Evolutionary conservation across 37 sponge, comb jelly and placozoan species (phyloP).

Genomic region (Aplysina aerophoba): DNA sequence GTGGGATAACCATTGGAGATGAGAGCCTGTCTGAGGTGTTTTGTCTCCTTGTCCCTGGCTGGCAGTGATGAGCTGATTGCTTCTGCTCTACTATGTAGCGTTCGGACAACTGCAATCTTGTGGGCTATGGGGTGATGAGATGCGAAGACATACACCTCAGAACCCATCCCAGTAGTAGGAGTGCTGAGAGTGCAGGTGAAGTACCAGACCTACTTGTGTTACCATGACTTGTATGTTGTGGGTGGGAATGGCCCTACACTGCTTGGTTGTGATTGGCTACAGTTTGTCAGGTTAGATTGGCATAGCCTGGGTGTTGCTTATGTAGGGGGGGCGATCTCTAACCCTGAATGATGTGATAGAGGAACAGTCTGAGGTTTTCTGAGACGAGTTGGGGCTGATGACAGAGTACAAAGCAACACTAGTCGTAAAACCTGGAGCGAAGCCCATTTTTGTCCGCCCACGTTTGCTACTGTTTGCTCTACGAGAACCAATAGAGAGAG

Average conservation of each 20-base stretch:
- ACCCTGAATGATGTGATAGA: background rate
- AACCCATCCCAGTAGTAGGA: too few species aligned
- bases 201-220: too few species aligned
- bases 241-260: conserved; percentile 10
- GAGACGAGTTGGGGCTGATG: conserved; percentile 7
- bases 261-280: conserved; percentile 1
- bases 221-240: background rate
- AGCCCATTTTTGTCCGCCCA: background rate
- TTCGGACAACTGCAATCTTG: too few species aligned
- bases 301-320: background rate
- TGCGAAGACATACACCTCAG: too few species aligned
- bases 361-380: background rate
- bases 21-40: too few species aligned
- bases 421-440: background rate
- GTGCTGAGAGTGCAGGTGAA: too few species aligned
- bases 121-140: too few species aligned
- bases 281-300: background rate
- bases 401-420: background rate
- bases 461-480: background rate
- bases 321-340: too few species aligned
- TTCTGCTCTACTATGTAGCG: too few species aligned
- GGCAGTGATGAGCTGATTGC: too few species aligned
- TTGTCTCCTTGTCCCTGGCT: too few species aligned
- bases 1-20: too few species aligned
- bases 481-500: background rate